Conservation (phyloP, 2,888 invertebrate genomes). For the Euproctis similis region DNA sequence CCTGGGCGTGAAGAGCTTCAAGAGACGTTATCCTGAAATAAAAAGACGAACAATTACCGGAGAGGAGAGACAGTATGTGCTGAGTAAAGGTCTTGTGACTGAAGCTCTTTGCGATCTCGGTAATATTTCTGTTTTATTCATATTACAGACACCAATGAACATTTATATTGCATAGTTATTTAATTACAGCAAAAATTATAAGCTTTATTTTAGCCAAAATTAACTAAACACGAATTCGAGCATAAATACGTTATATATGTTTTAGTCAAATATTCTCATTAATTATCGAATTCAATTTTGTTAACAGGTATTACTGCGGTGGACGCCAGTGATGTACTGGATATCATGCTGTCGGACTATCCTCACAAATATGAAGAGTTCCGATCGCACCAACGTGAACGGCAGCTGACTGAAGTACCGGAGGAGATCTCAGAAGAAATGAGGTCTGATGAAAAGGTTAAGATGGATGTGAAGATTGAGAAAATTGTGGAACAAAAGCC, state of each 20-base stretch:
- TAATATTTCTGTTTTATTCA: conserved; percentile 56
- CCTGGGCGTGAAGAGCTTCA: conserved; percentile 96
- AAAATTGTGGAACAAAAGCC: conserved; percentile 41
- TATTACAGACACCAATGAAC: too few species aligned
- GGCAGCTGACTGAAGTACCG: conserved; percentile 50
- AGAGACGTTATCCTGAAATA: conserved; percentile 94
- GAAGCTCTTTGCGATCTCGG: conserved; percentile 96
- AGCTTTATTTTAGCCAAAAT: too few species aligned
- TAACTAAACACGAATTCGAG: too few species aligned
- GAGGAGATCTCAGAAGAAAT: conserved; percentile 26
- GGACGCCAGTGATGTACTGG: conserved; percentile 92
- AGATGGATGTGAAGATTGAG: conserved; percentile 44
- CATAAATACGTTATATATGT: too few species aligned
- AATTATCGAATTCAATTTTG: too few species aligned
- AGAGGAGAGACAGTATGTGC: conserved; percentile 92
- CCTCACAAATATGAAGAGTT: conserved; percentile 96
- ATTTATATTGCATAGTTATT: too few species aligned
- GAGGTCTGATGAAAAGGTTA: conserved; percentile 40
- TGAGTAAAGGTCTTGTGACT: conserved; percentile 87
- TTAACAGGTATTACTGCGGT: conserved; percentile 88
- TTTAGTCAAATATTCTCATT: too few species aligned
- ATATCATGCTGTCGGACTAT: conserved; percentile 96
- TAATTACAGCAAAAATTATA: too few species aligned
- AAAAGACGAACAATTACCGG: conserved; percentile 85
- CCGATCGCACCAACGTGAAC: conserved; percentile 79